Percentiles rank a stretch among this genome's conserved stretches.
Evolutionary conservation across 2,888 invertebrate species (phyloP).

Genomic region (Dynastes hyllus): DNA sequence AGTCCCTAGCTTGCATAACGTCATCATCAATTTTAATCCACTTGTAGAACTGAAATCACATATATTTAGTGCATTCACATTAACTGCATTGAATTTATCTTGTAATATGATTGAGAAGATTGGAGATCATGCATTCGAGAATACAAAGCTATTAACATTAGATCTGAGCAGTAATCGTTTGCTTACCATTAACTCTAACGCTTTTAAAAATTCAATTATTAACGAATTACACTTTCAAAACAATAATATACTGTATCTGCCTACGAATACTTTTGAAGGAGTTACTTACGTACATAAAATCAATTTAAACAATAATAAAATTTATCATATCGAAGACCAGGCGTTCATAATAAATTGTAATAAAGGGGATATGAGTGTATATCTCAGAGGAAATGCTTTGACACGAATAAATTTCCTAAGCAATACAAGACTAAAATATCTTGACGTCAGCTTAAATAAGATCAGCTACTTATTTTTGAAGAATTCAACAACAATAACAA

Average conservation of each 20-base stretch:
- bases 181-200: neutral
- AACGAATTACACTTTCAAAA: neutral
- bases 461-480: constrained; percentile 21
- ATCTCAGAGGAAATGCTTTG: neutral
- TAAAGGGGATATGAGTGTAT: neutral
- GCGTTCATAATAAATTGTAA: neutral
- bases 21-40: constrained; percentile 17
- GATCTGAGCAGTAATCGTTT: constrained; percentile 18
- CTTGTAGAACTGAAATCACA: neutral
- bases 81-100: constrained; percentile 4
- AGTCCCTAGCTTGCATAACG: neutral
- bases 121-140: neutral
- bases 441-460: constrained; percentile 20
- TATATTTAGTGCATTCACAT: neutral
- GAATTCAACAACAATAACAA: neutral
- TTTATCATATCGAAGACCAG: constrained; percentile 12
- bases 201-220: neutral
- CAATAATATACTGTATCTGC: neutral
- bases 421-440: neutral
- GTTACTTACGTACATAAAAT: neutral
- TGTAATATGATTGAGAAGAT: constrained; percentile 7
- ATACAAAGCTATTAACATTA: neutral
- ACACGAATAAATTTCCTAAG: constrained; percentile 15
- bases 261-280: neutral
- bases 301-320: constrained; percentile 9